Evolutionary conservation across 2,888 invertebrate genomes (phyloP).

Genomic region (Melikaiella ostensackeni): DNA sequence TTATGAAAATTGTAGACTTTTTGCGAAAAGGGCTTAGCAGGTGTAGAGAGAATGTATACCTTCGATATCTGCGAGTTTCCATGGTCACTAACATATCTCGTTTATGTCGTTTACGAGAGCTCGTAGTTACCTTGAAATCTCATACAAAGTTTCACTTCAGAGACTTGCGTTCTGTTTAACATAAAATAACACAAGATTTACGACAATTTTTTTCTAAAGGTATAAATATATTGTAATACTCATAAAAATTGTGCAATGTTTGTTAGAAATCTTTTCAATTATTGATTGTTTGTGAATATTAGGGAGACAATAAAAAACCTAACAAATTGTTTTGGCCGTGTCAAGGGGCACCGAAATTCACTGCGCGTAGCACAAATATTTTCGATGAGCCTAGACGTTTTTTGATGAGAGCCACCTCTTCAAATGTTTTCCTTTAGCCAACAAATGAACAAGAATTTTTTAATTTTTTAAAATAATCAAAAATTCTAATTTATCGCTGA

Average conservation of each 20-base stretch:
- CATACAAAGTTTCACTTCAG: slow-evolving; percentile 18
- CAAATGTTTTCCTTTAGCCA: no score
- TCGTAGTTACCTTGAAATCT: slow-evolving; percentile 25
- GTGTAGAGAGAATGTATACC: neutral
- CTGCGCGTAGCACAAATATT: no score
- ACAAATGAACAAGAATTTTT: no score
- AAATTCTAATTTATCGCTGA: no score
- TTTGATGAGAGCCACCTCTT: no score
- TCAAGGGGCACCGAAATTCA: no score
- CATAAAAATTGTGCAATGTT: neutral
- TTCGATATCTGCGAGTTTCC: slow-evolving; percentile 9
- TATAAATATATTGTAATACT: slow-evolving; percentile 1
- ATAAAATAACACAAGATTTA: slow-evolving; percentile 24
- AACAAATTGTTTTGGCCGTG: no score
- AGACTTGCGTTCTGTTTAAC: neutral
- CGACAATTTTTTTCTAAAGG: slow-evolving; percentile 2
- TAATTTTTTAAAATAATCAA: no score
- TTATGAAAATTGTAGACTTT: neutral
- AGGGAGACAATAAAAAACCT: no score
- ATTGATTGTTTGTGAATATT: neutral
- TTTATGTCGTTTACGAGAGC: slow-evolving; percentile 23
- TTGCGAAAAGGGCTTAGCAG: slow-evolving; percentile 3
- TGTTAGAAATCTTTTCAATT: neutral
- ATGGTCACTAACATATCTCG: slow-evolving; percentile 16
- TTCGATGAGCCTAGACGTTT: no score